Percentiles rank a stretch among this genome's conserved stretches.
These are phyloP conservation scores for Anguilla rostrata DNA, from an alignment of 2,113 vertebrate genomes.

Conservation along the genomic window DNA sequence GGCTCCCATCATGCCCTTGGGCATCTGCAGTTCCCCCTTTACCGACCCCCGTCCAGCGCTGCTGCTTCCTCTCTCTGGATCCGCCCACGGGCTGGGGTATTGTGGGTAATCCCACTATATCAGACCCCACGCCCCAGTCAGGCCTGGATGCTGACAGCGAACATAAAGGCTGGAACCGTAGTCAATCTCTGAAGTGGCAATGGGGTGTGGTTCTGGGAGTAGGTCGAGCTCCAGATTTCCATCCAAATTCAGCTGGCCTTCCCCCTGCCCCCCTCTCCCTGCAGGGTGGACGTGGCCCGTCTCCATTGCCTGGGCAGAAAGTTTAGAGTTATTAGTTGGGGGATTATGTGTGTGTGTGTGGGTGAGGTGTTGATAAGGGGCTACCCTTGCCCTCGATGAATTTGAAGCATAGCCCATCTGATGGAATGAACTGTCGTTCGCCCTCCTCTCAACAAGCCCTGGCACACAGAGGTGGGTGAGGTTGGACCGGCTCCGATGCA, in stretches of 20 bases:
- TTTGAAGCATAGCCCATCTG: conserved; percentile 11
- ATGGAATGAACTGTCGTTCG: background rate
- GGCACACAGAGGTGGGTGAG: too few species aligned
- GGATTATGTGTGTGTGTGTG: background rate
- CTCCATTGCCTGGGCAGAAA: background rate
- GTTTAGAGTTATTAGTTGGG: background rate
- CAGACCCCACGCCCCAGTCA: background rate
- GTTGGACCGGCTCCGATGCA: background rate
- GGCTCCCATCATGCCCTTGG: background rate
- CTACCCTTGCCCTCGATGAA: background rate
- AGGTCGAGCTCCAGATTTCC: too few species aligned
- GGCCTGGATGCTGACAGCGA: conserved; percentile 54
- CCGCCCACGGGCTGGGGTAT: conserved; percentile 26
- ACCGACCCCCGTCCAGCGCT: background rate
- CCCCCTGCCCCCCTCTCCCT: background rate
- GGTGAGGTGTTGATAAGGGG: background rate
- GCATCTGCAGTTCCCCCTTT: background rate
- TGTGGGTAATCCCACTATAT: conserved; percentile 40
- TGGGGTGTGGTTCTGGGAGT: conserved; percentile 27
- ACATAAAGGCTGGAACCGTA: conserved; percentile 43
- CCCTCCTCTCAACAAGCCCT: background rate
- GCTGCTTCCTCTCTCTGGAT: background rate
- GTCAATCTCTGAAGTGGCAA: conserved; percentile 37
- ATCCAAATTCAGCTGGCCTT: too few species aligned
- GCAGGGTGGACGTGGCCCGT: conserved; percentile 1